These are phyloP conservation scores for Lerema accius DNA, from an alignment of 1,140 invertebrate genomes.

Conservation along the genomic window DNA sequence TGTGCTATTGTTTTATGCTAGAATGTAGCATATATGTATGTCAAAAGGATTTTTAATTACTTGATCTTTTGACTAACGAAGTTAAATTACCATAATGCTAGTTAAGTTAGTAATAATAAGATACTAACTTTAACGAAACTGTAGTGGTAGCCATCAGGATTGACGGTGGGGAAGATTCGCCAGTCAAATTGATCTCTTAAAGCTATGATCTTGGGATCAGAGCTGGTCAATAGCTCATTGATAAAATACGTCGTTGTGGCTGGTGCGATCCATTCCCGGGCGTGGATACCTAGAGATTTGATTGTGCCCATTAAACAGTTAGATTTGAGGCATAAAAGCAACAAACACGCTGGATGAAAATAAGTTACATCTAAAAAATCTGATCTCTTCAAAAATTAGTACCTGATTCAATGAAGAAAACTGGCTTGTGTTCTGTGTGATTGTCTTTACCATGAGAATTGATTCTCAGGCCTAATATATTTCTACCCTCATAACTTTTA, in stretches of 20 bases:
- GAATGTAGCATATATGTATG: too few species aligned
- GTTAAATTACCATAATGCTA: too few species aligned
- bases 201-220: slow-evolving; percentile 53
- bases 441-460: slow-evolving; percentile 47
- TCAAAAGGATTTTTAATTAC: too few species aligned
- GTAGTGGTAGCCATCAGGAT: slow-evolving; percentile 86
- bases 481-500: slow-evolving; percentile 59
- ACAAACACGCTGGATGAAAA: too few species aligned
- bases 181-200: slow-evolving; percentile 84
- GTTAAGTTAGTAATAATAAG: slow-evolving; percentile 1
- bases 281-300: slow-evolving; percentile 82
- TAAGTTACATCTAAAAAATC: too few species aligned
- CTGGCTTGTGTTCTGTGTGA: slow-evolving; percentile 50
- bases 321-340: too few species aligned
- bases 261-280: slow-evolving; percentile 87
- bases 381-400: too few species aligned
- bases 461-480: slow-evolving; percentile 63
- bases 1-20: too few species aligned
- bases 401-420: slow-evolving; percentile 73
- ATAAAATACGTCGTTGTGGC: slow-evolving; percentile 86
- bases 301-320: too few species aligned
- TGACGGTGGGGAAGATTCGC: slow-evolving; percentile 84
- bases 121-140: slow-evolving; percentile 56
- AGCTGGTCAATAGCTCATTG: slow-evolving; percentile 83
- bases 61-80: too few species aligned